phyloP scores from a whole-genome alignment of 2,113 vertebrate species.

The Notechis scutatus region DNA sequence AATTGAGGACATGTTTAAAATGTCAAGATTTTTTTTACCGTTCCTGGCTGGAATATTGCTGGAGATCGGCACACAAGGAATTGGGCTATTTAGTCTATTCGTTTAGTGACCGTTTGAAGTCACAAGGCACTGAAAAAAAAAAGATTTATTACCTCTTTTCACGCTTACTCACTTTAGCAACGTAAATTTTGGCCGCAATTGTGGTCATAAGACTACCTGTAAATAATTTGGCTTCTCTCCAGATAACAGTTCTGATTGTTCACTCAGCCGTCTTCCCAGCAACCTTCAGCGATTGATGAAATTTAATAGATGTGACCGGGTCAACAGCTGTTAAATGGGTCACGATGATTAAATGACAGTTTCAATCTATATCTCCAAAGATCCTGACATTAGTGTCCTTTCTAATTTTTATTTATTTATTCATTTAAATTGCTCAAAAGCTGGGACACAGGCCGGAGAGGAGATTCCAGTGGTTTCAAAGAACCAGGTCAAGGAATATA shows the following conservation, averaged over 20 bases:
- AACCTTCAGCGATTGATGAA: neutral
- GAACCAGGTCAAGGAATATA: constrained; percentile 94
- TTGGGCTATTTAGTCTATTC: neutral
- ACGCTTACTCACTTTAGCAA: neutral
- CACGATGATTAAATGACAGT: neutral
- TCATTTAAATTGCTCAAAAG: constrained; percentile 58
- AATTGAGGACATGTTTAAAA: neutral
- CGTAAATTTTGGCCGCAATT: neutral
- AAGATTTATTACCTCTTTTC: no score
- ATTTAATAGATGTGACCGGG: neutral
- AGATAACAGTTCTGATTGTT: neutral
- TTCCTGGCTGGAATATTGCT: neutral
- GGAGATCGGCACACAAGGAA: neutral
- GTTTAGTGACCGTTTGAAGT: neutral
- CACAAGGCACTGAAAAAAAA: neutral
- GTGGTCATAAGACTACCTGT: neutral
- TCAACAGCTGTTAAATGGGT: neutral
- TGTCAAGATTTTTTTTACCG: neutral
- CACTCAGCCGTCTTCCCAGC: neutral
- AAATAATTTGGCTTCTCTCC: neutral
- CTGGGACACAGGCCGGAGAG: constrained; percentile 92
- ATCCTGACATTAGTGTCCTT: neutral
- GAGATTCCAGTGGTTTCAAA: constrained; percentile 91
- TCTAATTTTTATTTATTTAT: neutral
- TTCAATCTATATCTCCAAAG: neutral